Base-by-base conservation (phyloP, 2,113 vertebrate species). In the Corvus moneduloides region DNA sequence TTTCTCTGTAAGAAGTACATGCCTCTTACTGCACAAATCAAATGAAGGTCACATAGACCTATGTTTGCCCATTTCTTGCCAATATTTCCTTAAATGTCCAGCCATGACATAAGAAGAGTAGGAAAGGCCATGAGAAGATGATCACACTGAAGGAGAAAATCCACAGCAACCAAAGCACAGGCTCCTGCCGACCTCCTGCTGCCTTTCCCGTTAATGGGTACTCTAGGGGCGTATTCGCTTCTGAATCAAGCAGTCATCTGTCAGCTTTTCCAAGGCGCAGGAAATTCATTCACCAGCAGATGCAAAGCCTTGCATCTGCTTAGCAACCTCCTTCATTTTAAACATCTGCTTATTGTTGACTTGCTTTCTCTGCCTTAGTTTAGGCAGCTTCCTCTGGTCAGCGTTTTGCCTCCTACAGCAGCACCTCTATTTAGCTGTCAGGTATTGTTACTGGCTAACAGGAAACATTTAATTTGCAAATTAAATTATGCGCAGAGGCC, bases 401-500 rank as follows among this genome's bases (percentile, higher is more conserved):
- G 87, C 43, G 20, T 75, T 91, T 72, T 55, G 66, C 74, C 54
- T 93, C 48, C 63, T 32, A 5, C 23, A 67, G 82, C 84, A 69
- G 54, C 58, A 75, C 74, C 55, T 94, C 90, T 79, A 87, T 97
- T 94, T 74, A 89, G 64, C 94, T 96, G 96, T 97, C 96, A 93
- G 64, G 91, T 94, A 86, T 89, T 62, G 62, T 96, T 94, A 91
- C 59, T 55, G 46, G 61, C 78, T 93, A 95, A 58, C 76, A 95
- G 89, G 91, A 96, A 97, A 94, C 59, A 69, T 96, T 97, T 96
- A 95, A 97, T 97, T 95, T 97, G 93, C 77, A 96, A 97, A 97
- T 94, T 35, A 66, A 94, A 96, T 97, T 97, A 94, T 14, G 16
- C 0, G 2, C 86, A 84, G 72, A 92, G 86, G 39, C 63, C 66